Percentiles rank a stretch among this genome's conserved stretches.
Evolutionary conservation across 2,113 vertebrate species (phyloP).

Genomic region (Percopsis transmontana): DNA sequence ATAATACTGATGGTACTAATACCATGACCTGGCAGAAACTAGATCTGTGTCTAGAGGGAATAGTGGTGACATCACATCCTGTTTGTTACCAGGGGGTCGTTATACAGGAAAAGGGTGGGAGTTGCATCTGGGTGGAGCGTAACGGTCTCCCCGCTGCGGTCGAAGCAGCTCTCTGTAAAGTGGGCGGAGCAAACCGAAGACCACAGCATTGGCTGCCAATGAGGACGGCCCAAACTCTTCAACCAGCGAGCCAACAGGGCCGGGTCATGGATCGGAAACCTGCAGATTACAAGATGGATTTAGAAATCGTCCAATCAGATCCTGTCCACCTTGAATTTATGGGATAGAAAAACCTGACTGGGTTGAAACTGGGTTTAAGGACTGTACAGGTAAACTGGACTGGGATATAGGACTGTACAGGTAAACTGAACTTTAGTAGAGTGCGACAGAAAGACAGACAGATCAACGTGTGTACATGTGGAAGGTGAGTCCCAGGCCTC

Average conservation of each 20-base stretch:
- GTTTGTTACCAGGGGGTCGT: conserved; percentile 33
- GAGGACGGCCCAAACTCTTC: conserved; percentile 51
- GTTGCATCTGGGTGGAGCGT: conserved; percentile 48
- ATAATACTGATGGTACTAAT: too few species aligned
- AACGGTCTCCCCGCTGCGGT: conserved; percentile 37
- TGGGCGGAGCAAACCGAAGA: conserved; percentile 68
- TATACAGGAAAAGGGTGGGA: conserved; percentile 55
- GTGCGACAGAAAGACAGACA: background rate
- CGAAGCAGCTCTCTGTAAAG: conserved; percentile 66
- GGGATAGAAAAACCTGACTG: too few species aligned
- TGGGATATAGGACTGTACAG: background rate
- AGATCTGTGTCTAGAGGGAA: too few species aligned
- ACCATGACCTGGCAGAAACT: too few species aligned
- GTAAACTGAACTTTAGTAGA: too few species aligned
- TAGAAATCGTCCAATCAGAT: background rate
- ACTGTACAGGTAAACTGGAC: background rate
- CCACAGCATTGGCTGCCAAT: conserved; percentile 61
- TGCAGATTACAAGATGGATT: conserved; percentile 4
- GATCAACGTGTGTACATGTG: conserved; percentile 44
- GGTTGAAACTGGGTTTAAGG: too few species aligned
- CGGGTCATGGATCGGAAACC: conserved; percentile 60
- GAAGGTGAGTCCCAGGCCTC: conserved; percentile 67
- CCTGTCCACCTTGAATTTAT: too few species aligned
- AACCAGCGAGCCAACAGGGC: conserved; percentile 60
- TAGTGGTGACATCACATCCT: too few species aligned